These are phyloP conservation scores for Hypercompe scribonia DNA, from an alignment of 2,888 invertebrate species.

Conservation along the genomic window DNA sequence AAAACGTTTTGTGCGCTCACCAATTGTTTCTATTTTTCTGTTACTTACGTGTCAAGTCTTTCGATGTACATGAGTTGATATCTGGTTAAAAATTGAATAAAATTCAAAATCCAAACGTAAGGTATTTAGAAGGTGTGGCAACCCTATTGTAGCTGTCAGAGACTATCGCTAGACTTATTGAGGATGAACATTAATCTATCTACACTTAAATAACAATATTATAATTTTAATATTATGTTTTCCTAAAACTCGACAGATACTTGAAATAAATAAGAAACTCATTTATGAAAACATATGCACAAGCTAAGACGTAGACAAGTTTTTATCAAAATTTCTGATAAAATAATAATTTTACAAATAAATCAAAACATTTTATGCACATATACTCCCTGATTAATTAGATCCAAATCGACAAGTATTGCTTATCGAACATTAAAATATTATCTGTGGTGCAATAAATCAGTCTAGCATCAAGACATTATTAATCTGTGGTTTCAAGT, in stretches of 20 bases:
- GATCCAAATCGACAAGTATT: not conserved
- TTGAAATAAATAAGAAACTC: not conserved
- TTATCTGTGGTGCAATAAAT: slow-evolving; percentile 8
- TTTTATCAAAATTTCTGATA: not conserved
- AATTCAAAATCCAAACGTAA: not conserved
- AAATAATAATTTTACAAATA: not conserved
- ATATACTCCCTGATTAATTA: not conserved
- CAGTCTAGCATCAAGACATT: not conserved
- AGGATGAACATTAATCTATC: not conserved
- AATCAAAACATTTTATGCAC: not conserved
- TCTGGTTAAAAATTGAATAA: not conserved
- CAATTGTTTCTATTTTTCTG: not conserved
- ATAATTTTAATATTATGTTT: not conserved
- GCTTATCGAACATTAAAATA: not conserved
- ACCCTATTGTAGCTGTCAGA: not conserved
- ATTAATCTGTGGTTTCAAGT: slow-evolving; percentile 6
- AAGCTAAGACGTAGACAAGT: not conserved
- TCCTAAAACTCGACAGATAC: not conserved
- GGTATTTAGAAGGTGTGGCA: not conserved
- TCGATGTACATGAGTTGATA: not conserved
- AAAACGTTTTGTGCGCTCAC: not conserved
- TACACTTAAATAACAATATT: not conserved
- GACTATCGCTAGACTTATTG: not conserved
- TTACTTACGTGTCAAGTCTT: not conserved
- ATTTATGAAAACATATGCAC: not conserved